These are phyloP conservation scores for Gracilinanus agilis DNA, from an alignment of 2,113 vertebrate genomes.

Conservation along the genomic window DNA sequence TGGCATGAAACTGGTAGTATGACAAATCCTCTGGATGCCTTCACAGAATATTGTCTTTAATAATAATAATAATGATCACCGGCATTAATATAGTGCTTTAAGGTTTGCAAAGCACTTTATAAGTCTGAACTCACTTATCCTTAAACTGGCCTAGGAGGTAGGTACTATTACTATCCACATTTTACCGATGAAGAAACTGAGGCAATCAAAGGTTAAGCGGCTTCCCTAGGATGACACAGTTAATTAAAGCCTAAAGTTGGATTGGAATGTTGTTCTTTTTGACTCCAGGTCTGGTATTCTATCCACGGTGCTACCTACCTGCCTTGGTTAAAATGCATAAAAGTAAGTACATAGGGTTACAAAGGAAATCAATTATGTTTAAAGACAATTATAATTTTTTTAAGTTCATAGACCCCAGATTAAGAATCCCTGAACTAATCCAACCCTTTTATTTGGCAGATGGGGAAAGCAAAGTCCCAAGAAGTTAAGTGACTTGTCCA, in stretches of 20 bases:
- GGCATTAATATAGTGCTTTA: background rate
- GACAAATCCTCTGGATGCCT: background rate
- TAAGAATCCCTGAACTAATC: background rate
- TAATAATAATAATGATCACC: background rate
- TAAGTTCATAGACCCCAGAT: background rate
- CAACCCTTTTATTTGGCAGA: background rate
- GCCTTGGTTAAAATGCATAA: background rate
- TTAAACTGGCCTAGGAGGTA: background rate
- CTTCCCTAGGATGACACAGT: background rate
- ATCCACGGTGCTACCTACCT: background rate
- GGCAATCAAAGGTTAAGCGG: background rate
- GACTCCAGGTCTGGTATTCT: background rate
- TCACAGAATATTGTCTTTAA: background rate
- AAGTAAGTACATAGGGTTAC: background rate
- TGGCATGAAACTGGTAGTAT: background rate
- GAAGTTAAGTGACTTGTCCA: background rate
- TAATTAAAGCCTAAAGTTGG: background rate
- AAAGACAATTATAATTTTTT: background rate
- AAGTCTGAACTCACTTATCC: background rate
- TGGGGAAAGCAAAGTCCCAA: background rate
- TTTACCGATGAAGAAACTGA: background rate
- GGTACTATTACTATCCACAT: too few species aligned
- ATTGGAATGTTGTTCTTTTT: too few species aligned
- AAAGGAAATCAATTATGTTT: background rate
- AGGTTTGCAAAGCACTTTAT: background rate